These are phyloP conservation scores for Osmerus eperlanus DNA, from an alignment of 2,113 vertebrate species.

Conservation along the genomic window DNA sequence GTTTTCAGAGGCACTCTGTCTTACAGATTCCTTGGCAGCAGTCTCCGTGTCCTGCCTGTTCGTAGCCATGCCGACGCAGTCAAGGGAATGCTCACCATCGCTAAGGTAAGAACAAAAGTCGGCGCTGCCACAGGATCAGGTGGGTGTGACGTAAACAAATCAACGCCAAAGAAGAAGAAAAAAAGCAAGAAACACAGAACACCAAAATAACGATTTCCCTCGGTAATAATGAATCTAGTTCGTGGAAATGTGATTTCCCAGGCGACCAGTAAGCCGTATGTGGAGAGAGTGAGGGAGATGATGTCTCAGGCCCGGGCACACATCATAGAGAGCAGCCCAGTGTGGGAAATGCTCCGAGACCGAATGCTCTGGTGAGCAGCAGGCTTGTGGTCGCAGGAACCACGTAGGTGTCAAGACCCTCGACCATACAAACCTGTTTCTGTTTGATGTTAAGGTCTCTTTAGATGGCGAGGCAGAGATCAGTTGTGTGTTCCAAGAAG, in stretches of 20 bases:
- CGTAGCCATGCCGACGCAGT: slow-evolving; percentile 77
- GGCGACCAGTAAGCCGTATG: slow-evolving; percentile 81
- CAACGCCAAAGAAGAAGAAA: neutral
- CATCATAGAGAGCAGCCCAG: slow-evolving; percentile 79
- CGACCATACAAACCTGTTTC: too few species aligned
- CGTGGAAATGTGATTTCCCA: slow-evolving; percentile 46
- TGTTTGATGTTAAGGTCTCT: too few species aligned
- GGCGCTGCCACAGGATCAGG: neutral
- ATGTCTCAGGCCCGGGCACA: slow-evolving; percentile 77
- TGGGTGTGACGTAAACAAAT: neutral
- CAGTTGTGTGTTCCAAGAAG: too few species aligned
- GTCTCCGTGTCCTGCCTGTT: slow-evolving; percentile 82
- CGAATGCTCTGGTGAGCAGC: slow-evolving; percentile 41
- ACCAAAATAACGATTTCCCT: too few species aligned
- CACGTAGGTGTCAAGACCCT: neutral
- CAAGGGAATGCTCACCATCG: slow-evolving; percentile 85
- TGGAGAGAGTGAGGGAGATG: slow-evolving; percentile 71
- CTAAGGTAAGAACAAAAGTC: slow-evolving; percentile 77
- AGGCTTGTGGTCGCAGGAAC: neutral
- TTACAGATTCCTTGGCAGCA: slow-evolving; percentile 84
- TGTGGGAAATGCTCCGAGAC: slow-evolving; percentile 82
- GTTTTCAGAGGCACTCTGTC: neutral
- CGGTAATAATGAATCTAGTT: neutral
- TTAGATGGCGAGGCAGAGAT: too few species aligned
- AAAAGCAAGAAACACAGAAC: neutral